Conservation (phyloP, 2,888 invertebrate genomes). For the Troilus luridus region DNA sequence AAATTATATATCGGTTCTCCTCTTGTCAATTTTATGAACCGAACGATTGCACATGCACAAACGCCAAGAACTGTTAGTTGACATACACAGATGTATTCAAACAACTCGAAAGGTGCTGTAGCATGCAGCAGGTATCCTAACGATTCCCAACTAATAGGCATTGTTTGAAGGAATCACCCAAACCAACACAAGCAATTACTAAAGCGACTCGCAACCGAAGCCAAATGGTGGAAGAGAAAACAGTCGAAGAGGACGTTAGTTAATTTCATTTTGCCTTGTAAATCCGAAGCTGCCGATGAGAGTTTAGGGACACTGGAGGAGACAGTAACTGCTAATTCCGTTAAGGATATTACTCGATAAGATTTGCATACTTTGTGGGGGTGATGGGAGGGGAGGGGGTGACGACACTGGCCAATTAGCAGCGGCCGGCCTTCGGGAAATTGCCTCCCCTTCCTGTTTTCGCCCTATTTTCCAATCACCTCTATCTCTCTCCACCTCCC, state of each 20-base stretch:
- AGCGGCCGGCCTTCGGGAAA: conserved; percentile 37
- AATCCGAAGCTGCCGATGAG: conserved; percentile 35
- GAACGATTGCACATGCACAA: no score
- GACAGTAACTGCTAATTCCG: conserved; percentile 47
- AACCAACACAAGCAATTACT: neutral
- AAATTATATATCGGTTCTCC: no score
- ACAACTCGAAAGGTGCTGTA: no score
- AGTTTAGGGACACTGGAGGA: conserved; percentile 32
- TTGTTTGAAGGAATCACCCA: neutral
- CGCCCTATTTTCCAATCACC: conserved; percentile 44
- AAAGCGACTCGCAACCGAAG: neutral
- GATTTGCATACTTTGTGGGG: conserved; percentile 21
- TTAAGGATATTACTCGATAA: conserved; percentile 48
- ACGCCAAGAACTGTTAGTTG: no score
- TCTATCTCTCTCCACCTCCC: neutral
- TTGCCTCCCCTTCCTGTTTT: conserved; percentile 41
- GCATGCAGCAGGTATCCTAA: no score
- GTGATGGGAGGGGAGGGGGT: neutral
- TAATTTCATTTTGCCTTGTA: conserved; percentile 32
- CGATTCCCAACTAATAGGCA: neutral
- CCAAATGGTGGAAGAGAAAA: neutral
- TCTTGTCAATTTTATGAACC: no score
- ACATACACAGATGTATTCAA: no score
- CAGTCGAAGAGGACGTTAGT: neutral
- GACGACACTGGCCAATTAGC: conserved; percentile 24